These are phyloP conservation scores for Sesamia inferens DNA, from an alignment of 2,888 invertebrate genomes.

Conservation along the genomic window DNA sequence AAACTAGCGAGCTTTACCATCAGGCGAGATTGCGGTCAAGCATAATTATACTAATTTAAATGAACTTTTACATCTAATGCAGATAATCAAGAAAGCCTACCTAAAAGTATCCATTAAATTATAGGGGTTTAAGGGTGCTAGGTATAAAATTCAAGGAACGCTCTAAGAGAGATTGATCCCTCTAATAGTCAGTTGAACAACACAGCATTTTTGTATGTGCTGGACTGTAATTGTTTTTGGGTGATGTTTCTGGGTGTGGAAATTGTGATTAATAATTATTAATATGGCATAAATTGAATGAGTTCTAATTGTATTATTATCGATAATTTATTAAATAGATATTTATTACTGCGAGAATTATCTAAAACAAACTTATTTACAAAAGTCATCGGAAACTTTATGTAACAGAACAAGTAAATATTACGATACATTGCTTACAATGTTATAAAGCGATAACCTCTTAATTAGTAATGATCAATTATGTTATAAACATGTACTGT, in stretches of 20 bases:
- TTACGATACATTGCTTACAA: neutral
- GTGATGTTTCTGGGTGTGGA: no score
- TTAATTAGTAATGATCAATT: conserved; percentile 40
- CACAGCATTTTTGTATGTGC: no score
- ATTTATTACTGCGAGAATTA: neutral
- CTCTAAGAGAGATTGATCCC: no score
- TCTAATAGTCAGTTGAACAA: no score
- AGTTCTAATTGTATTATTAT: neutral
- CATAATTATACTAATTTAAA: neutral
- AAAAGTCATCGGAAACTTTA: conserved; percentile 17
- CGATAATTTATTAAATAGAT: conserved; percentile 8
- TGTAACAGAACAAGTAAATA: conserved; percentile 19
- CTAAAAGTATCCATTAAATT: neutral
- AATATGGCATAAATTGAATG: neutral
- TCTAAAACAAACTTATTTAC: neutral
- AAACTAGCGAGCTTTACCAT: no score
- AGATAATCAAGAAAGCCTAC: neutral
- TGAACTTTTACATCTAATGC: neutral
- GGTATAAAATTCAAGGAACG: neutral
- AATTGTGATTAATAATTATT: no score
- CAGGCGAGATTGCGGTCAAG: no score
- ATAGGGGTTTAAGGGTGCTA: neutral
- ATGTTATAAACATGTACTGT: conserved; percentile 39
- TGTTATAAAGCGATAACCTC: conserved; percentile 20
- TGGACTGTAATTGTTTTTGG: no score